These are phyloP conservation scores for Drosophila quinaria DNA, from an alignment of 2,888 invertebrate species.

Conservation along the genomic window DNA sequence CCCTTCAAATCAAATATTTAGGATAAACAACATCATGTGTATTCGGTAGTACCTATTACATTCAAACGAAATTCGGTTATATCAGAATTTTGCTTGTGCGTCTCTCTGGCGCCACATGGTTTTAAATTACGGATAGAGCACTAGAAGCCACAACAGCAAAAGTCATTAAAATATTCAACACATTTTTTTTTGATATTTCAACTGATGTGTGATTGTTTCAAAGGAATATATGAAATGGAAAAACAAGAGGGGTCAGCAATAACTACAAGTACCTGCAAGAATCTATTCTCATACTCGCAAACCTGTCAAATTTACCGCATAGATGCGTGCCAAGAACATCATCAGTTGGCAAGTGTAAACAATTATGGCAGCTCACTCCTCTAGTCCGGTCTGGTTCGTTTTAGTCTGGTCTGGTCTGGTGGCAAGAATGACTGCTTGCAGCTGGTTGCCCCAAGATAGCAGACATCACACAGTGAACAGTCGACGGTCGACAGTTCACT, in stretches of 20 bases:
- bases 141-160: no score
- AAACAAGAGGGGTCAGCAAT: constrained; percentile 21
- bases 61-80: no score
- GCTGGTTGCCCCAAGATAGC: constrained; percentile 56
- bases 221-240: constrained; percentile 15
- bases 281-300: not conserved
- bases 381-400: not conserved
- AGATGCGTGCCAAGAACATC: constrained; percentile 23
- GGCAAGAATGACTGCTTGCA: constrained; percentile 31
- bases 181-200: not conserved
- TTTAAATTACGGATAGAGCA: no score
- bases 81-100: no score
- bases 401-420: not conserved
- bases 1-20: no score
- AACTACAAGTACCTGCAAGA: not conserved
- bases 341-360: constrained; percentile 50
- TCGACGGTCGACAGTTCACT: not conserved
- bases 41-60: no score
- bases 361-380: constrained; percentile 56
- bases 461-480: constrained; percentile 16
- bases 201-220: not conserved
- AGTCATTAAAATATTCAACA: no score
- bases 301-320: constrained; percentile 47
- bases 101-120: no score
- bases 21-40: no score